Percentiles rank a stretch among this genome's conserved stretches.
Evolutionary conservation across 2,797 vertebrate species (phyloP).

Genomic region (Notolepis coatsorum): DNA sequence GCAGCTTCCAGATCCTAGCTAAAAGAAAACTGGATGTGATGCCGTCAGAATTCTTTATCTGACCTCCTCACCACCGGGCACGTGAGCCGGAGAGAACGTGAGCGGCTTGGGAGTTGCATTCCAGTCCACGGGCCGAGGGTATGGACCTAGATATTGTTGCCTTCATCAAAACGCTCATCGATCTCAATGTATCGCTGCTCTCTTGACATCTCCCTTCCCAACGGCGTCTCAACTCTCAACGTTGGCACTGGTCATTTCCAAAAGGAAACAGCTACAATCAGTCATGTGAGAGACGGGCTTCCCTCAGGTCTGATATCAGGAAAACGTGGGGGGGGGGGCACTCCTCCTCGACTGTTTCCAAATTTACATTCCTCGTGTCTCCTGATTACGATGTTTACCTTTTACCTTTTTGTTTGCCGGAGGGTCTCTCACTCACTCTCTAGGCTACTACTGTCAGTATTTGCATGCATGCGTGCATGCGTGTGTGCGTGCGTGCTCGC

Average conservation of each 20-base stretch:
- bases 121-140: not conserved
- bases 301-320: not conserved
- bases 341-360: not conserved
- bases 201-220: not conserved
- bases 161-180: constrained; percentile 1
- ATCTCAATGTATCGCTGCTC: constrained; percentile 21
- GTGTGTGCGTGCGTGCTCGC: not conserved
- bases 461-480: not conserved
- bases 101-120: not conserved
- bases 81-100: constrained; percentile 21
- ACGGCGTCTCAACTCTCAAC: constrained; percentile 2
- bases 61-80: constrained; percentile 9
- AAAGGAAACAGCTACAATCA: constrained; percentile 20
- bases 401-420: not conserved
- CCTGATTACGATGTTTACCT: constrained; percentile 18
- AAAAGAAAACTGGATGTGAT: constrained; percentile 27
- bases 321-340: not conserved
- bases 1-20: constrained; percentile 30
- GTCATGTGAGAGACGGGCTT: not conserved
- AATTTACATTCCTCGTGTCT: constrained; percentile 17
- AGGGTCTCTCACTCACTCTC: not conserved
- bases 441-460: constrained; percentile 1
- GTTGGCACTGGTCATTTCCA: constrained; percentile 16
- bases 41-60: constrained; percentile 19
- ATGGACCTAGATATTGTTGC: too few species aligned